Conservation (phyloP, 1,140 invertebrate species). For the Lamellibrachia luymesi region DNA sequence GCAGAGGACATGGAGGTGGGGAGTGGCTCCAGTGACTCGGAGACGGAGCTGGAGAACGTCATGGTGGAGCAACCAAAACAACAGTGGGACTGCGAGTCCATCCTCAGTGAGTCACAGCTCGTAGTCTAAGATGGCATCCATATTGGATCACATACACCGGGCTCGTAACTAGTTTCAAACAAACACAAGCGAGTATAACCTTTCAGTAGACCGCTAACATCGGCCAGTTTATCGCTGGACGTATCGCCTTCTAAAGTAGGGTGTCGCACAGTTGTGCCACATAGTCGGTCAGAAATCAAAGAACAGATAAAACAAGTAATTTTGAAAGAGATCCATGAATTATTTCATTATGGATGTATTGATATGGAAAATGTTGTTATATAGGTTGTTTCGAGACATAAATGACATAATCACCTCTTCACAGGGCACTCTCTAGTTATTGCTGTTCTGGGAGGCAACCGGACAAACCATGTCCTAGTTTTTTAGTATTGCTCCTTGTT, state of each 20-base stretch:
- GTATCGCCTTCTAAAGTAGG: too few relatives aligned
- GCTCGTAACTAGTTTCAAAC: too few relatives aligned
- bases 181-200: too few relatives aligned
- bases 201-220: too few relatives aligned
- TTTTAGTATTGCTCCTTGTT: not conserved
- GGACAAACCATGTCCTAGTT: not conserved
- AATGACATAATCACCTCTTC: not conserved
- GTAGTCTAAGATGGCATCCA: too few relatives aligned
- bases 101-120: conserved; percentile 63
- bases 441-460: not conserved
- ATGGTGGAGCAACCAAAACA: conserved; percentile 62
- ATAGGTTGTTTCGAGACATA: not conserved
- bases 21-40: conserved; percentile 46
- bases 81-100: conserved; percentile 92
- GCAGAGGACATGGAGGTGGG: conserved; percentile 64
- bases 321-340: too few relatives aligned
- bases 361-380: not conserved
- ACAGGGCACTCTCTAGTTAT: not conserved
- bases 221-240: too few relatives aligned
- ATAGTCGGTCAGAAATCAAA: too few relatives aligned
- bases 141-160: too few relatives aligned
- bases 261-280: too few relatives aligned
- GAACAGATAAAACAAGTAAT: too few relatives aligned
- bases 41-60: conserved; percentile 37
- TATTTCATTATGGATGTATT: too few relatives aligned